Conservation (phyloP, 2,113 vertebrate species). For the Acrocephalus kingi region DNA sequence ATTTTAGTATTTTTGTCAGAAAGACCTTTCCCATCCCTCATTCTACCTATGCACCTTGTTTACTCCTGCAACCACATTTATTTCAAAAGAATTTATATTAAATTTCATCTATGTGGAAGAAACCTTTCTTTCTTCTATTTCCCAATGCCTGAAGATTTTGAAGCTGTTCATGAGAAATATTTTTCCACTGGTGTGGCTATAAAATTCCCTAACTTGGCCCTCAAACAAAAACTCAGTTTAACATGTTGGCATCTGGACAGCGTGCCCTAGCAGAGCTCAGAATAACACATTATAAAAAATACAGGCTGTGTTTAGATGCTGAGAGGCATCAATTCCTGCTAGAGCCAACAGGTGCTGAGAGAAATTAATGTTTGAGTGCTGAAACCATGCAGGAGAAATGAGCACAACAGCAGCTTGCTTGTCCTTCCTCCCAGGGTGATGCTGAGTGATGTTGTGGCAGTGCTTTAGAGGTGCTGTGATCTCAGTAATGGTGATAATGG, state of each 20-base stretch:
- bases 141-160: not conserved
- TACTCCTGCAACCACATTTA: not conserved
- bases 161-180: not conserved
- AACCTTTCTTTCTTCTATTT: not conserved
- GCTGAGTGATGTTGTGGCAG: not conserved
- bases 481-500: conserved; percentile 14
- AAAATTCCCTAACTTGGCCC: not conserved
- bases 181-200: not conserved
- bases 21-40: not conserved
- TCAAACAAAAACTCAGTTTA: not conserved
- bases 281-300: not conserved
- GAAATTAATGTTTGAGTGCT: not conserved
- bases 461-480: not conserved
- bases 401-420: rapidly evolving
- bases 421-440: not conserved
- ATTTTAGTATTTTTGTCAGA: not conserved
- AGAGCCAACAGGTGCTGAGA: not conserved
- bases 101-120: not conserved
- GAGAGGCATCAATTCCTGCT: not conserved
- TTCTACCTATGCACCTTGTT: not conserved
- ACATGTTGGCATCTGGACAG: not conserved
- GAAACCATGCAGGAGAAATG: not conserved
- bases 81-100: not conserved
- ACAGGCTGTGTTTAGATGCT: not conserved
- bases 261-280: not conserved